Percentiles rank a stretch among this genome's conserved stretches.
These are phyloP conservation scores for Eleutherodactylus coqui DNA, from an alignment of 2,797 vertebrate species.

Conservation along the genomic window DNA sequence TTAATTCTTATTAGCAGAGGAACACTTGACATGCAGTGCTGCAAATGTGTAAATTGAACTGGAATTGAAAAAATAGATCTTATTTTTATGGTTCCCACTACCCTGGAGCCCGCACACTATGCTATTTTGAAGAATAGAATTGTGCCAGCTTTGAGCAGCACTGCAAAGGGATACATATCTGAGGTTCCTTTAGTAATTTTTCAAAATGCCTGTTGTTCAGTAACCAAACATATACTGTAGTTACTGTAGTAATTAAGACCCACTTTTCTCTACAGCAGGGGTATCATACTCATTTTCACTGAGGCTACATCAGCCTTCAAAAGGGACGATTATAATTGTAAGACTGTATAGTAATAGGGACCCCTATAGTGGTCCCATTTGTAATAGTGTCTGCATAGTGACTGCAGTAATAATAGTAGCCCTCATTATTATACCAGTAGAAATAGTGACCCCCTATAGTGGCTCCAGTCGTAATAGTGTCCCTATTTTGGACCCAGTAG, in stretches of 20 bases:
- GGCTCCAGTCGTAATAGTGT: no score
- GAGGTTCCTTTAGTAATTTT: slow-evolving; percentile 26
- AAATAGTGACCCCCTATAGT: no score
- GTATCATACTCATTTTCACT: no score
- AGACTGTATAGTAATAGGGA: no score
- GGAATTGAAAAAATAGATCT: slow-evolving; percentile 58
- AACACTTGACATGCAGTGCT: slow-evolving; percentile 57
- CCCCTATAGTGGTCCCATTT: no score
- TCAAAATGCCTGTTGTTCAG: slow-evolving; percentile 15
- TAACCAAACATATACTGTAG: slow-evolving; percentile 44
- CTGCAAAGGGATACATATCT: slow-evolving; percentile 20
- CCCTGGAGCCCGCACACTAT: slow-evolving; percentile 12
- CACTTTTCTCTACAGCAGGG: neutral
- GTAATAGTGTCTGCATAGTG: no score
- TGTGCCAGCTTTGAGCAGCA: slow-evolving; percentile 31
- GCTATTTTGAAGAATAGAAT: slow-evolving; percentile 44
- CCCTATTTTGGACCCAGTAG: no score
- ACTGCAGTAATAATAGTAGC: no score
- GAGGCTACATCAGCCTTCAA: no score
- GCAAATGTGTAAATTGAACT: slow-evolving; percentile 55
- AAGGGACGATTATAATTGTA: no score
- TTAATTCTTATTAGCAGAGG: slow-evolving; percentile 59
- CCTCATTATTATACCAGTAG: no score
- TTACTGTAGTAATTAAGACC: slow-evolving; percentile 25
- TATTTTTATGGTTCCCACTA: slow-evolving; percentile 55